Evolutionary conservation across 2,888 invertebrate genomes (phyloP).

Genomic region (Augiades crinisus): DNA sequence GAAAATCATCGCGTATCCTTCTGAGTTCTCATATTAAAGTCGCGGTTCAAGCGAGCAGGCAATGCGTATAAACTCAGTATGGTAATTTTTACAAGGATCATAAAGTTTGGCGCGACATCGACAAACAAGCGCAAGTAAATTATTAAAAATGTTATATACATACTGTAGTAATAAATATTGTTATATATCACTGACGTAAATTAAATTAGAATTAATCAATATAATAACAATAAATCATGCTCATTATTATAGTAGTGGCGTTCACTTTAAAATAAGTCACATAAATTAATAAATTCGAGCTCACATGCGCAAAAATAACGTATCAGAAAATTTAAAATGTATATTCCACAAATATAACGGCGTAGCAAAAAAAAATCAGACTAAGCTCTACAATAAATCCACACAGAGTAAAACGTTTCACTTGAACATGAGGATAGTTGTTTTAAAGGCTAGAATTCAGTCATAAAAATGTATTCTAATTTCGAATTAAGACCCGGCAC

Average conservation of each 20-base stretch:
- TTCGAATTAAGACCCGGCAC: no score
- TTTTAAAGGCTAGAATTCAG: no score
- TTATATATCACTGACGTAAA: not conserved
- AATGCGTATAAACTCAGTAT: no score
- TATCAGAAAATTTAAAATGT: not conserved
- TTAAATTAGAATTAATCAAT: no score
- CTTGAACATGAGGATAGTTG: constrained; percentile 38
- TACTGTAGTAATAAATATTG: not conserved
- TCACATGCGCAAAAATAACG: not conserved
- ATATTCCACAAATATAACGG: constrained; percentile 31
- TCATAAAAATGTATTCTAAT: no score
- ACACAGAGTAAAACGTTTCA: constrained; percentile 40
- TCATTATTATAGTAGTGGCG: not conserved
- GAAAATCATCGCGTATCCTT: no score
- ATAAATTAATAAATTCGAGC: not conserved
- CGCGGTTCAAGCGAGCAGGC: no score
- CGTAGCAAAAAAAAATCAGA: constrained; percentile 43
- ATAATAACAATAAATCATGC: not conserved
- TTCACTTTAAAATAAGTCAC: not conserved
- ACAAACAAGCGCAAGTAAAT: not conserved
- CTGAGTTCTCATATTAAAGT: no score
- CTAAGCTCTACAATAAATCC: constrained; percentile 37
- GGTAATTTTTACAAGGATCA: no score
- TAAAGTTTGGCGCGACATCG: not conserved
- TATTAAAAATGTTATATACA: not conserved